phyloP scores from a whole-genome alignment of 2,888 invertebrate genomes.

The Liodrosophila aerea region DNA sequence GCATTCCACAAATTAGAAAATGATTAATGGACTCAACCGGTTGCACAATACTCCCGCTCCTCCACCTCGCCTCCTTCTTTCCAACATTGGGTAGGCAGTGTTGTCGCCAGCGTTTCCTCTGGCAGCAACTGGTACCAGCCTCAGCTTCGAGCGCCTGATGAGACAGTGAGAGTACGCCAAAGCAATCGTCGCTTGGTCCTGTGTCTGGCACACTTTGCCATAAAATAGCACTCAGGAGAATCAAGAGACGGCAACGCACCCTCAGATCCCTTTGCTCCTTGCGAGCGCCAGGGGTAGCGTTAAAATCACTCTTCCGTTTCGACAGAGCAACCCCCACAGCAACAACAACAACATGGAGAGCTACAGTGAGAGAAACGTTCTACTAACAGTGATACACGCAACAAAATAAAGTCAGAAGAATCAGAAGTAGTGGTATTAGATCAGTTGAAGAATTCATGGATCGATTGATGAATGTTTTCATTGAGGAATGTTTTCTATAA shows the following conservation, averaged over 20 bases:
- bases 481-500: too few species aligned
- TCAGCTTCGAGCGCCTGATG: too few species aligned
- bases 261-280: slow-evolving; percentile 34
- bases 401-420: neutral
- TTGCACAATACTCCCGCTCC: slow-evolving; percentile 53
- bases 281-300: slow-evolving; percentile 49
- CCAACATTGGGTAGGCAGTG: neutral
- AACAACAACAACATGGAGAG: neutral
- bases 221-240: slow-evolving; percentile 80
- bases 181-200: slow-evolving; percentile 21
- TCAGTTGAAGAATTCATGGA: too few species aligned
- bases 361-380: too few species aligned
- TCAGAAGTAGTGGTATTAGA: too few species aligned
- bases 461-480: too few species aligned
- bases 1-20: slow-evolving; percentile 82
- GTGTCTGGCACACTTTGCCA: slow-evolving; percentile 79
- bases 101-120: slow-evolving; percentile 42
- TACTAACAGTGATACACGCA: neutral
- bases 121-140: slow-evolving; percentile 50
- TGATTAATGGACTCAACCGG: slow-evolving; percentile 82
- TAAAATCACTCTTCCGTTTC: slow-evolving; percentile 79
- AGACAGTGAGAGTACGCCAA: neutral
- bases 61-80: neutral
- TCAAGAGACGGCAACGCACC: slow-evolving; percentile 46
- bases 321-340: slow-evolving; percentile 43